phyloP scores from a whole-genome alignment of 2,888 invertebrate species.

The Sclerodermus sp. region DNA sequence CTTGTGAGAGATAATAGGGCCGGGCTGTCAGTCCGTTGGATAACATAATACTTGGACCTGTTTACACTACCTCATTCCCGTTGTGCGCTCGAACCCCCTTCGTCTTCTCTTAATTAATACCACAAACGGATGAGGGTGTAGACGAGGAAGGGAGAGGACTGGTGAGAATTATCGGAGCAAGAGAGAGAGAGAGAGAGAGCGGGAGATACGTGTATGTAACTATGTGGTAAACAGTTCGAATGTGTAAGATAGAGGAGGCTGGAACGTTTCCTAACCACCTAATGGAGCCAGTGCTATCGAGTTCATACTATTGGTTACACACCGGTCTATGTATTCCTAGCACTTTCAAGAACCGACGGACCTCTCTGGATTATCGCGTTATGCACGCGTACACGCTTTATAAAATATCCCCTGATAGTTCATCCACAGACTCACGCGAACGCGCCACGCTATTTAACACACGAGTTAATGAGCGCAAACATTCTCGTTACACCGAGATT shows the following conservation, averaged over 20 bases:
- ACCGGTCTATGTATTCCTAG: slow-evolving; percentile 13
- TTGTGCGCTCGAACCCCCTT: slow-evolving; percentile 12
- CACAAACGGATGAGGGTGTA: slow-evolving; percentile 23
- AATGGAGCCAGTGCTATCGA: slow-evolving; percentile 36
- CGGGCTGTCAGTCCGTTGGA: slow-evolving; percentile 42
- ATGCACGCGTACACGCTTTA: too few relatives aligned
- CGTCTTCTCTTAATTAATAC: slow-evolving; percentile 43
- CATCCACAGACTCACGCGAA: too few relatives aligned
- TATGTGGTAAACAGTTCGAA: too few relatives aligned
- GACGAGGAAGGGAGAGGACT: slow-evolving; percentile 4
- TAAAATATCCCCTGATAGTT: too few relatives aligned
- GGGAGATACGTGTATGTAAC: slow-evolving; percentile 1
- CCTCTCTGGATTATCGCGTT: not conserved
- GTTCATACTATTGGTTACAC: slow-evolving; percentile 27
- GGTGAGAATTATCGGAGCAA: slow-evolving; percentile 13
- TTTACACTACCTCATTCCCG: slow-evolving; percentile 37
- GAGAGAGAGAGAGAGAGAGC: slow-evolving; percentile 10
- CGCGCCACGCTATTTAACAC: too few relatives aligned
- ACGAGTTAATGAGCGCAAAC: too few relatives aligned
- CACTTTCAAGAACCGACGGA: not conserved
- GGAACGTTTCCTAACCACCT: slow-evolving; percentile 30
- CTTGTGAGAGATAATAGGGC: slow-evolving; percentile 40
- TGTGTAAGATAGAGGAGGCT: not conserved
- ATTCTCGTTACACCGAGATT: too few relatives aligned
- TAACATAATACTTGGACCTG: slow-evolving; percentile 47